These are phyloP conservation scores for Oryzias woworae DNA, from an alignment of 2,113 vertebrate species.

Conservation along the genomic window DNA sequence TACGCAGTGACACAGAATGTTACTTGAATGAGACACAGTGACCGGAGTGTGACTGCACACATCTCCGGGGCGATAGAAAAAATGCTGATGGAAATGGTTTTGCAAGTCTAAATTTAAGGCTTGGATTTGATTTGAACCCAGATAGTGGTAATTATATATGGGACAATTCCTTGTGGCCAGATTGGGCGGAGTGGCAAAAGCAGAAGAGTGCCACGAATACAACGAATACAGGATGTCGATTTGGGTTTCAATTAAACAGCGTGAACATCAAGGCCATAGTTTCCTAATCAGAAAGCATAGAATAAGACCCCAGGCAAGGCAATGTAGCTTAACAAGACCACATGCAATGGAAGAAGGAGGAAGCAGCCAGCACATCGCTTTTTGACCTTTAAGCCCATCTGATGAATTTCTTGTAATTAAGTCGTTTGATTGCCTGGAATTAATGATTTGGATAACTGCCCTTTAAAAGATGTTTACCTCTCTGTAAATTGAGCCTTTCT, in stretches of 20 bases:
- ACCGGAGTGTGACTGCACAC: constrained; percentile 33
- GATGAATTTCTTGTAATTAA: constrained; percentile 87
- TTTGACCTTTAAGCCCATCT: constrained; percentile 87
- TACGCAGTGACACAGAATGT: neutral
- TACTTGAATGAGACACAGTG: constrained; percentile 7
- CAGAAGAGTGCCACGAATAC: constrained; percentile 36
- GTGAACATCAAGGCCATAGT: constrained; percentile 77
- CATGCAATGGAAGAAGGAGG: constrained; percentile 69
- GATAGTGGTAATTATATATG: constrained; percentile 60
- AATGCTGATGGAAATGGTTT: constrained; percentile 42
- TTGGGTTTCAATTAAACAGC: constrained; percentile 78
- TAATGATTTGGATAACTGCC: constrained; percentile 87
- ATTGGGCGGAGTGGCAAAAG: constrained; percentile 37
- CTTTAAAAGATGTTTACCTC: constrained; percentile 86
- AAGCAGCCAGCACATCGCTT: constrained; percentile 77
- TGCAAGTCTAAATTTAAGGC: constrained; percentile 58
- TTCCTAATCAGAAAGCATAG: constrained; percentile 77
- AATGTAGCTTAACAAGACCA: constrained; percentile 80
- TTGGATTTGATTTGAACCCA: constrained; percentile 73
- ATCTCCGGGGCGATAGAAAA: constrained; percentile 37
- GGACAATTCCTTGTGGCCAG: constrained; percentile 57
- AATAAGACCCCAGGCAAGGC: constrained; percentile 80
- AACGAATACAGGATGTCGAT: constrained; percentile 58
- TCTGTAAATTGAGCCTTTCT: constrained; percentile 83
- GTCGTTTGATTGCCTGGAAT: constrained; percentile 84